Percentiles rank a stretch among this genome's conserved stretches.
Evolutionary conservation across 2,113 vertebrate genomes (phyloP).

Genomic region (Carollia perspicillata): DNA sequence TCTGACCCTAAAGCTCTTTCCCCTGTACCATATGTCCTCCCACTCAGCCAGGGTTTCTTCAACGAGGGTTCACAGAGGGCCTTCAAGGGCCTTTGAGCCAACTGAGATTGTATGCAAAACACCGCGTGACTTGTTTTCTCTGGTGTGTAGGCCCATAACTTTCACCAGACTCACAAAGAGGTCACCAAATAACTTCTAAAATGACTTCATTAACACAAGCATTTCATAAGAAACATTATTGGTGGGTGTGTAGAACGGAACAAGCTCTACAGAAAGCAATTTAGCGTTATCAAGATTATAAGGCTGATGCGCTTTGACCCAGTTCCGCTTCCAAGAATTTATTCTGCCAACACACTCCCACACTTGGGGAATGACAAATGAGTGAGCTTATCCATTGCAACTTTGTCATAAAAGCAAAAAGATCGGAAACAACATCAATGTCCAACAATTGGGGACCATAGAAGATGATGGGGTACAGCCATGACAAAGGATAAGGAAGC

Average conservation of each 20-base stretch:
- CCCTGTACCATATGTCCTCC: not conserved
- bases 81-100: not conserved
- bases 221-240: conserved; percentile 6
- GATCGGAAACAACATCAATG: conserved; percentile 6
- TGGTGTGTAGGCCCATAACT: not conserved
- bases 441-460: not conserved
- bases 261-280: not conserved
- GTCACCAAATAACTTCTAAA: not conserved
- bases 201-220: not conserved
- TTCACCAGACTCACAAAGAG: not conserved
- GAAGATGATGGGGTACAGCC: not conserved
- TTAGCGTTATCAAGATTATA: not conserved
- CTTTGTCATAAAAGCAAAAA: conserved; percentile 18
- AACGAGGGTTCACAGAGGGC: not conserved
- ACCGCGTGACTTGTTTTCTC: not conserved
- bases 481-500: not conserved
- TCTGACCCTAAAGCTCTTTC: not conserved
- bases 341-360: conserved; percentile 56
- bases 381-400: conserved; percentile 12
- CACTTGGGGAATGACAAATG: conserved; percentile 46
- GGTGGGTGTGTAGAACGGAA: not conserved
- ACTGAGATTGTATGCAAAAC: not conserved
- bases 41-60: not conserved
- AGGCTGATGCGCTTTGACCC: not conserved
- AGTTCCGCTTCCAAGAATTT: conserved; percentile 55